These are phyloP conservation scores for Argyrosomus regius DNA, from an alignment of 2,797 vertebrate species.

Conservation along the genomic window DNA sequence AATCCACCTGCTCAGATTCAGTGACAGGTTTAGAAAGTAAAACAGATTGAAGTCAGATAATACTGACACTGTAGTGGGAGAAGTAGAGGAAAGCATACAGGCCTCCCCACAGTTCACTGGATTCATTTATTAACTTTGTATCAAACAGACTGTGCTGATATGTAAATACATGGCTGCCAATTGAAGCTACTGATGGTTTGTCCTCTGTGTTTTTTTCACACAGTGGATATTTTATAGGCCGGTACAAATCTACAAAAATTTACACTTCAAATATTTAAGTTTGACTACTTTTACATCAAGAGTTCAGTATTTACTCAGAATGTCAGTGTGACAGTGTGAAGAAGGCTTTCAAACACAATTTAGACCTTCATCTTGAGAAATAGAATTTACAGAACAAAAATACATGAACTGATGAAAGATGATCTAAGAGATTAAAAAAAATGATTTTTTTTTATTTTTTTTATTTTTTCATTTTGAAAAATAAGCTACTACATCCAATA, in stretches of 20 bases:
- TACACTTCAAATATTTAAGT: neutral
- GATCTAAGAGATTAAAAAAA: neutral
- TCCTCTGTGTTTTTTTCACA: neutral
- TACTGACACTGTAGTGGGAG: neutral
- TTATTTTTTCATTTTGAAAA: too few species aligned
- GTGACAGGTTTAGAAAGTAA: neutral
- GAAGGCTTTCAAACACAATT: neutral
- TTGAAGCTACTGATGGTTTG: neutral
- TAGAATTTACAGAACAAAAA: neutral
- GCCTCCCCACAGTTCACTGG: neutral
- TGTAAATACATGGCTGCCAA: neutral
- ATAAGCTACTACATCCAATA: too few species aligned
- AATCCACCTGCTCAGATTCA: neutral
- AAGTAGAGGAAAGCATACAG: neutral
- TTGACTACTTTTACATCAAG: slow-evolving; percentile 7
- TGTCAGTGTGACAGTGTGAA: neutral
- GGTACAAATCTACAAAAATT: neutral
- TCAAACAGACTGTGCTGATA: neutral
- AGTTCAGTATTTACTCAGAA: neutral
- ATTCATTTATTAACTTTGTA: neutral
- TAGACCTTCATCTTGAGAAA: neutral
- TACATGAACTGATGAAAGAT: neutral
- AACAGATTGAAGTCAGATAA: neutral
- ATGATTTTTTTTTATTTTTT: neutral
- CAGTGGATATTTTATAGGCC: slow-evolving; percentile 11